Conservation (phyloP, 2,113 vertebrate species). For the Zosterops hypoxanthus region DNA sequence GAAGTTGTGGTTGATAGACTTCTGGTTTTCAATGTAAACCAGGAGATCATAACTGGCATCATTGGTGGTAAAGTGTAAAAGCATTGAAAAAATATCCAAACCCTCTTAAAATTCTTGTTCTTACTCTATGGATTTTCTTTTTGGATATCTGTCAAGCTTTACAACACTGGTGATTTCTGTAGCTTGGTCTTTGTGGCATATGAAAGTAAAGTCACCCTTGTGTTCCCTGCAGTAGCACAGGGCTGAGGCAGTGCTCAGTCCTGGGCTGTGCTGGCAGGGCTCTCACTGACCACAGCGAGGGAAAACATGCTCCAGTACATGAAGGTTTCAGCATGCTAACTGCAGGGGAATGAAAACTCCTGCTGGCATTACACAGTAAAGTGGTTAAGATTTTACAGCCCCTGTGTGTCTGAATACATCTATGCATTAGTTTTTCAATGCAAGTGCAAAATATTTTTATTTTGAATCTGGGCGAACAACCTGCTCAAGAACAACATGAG, state of each 20-base stretch:
- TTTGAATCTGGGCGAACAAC: neutral
- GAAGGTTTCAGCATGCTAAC: neutral
- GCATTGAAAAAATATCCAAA: neutral
- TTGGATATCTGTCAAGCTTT: neutral
- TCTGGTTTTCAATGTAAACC: neutral
- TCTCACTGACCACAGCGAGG: neutral
- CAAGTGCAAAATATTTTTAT: neutral
- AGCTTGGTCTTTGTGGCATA: neutral
- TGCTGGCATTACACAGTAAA: neutral
- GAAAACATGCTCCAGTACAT: neutral
- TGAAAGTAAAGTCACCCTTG: neutral
- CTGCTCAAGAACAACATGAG: neutral
- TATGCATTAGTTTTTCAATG: neutral
- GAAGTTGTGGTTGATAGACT: neutral
- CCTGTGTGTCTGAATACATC: neutral
- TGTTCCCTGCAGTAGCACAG: neutral
- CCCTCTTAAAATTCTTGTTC: neutral
- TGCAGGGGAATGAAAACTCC: neutral
- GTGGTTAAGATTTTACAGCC: neutral
- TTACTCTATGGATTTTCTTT: neutral
- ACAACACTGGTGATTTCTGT: neutral
- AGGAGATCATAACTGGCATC: neutral
- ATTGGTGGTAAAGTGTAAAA: neutral
- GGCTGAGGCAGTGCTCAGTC: neutral
- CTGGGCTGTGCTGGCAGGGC: accelerated